Base-by-base conservation (phyloP, 2,113 vertebrate species). In the Cariama cristata region DNA sequence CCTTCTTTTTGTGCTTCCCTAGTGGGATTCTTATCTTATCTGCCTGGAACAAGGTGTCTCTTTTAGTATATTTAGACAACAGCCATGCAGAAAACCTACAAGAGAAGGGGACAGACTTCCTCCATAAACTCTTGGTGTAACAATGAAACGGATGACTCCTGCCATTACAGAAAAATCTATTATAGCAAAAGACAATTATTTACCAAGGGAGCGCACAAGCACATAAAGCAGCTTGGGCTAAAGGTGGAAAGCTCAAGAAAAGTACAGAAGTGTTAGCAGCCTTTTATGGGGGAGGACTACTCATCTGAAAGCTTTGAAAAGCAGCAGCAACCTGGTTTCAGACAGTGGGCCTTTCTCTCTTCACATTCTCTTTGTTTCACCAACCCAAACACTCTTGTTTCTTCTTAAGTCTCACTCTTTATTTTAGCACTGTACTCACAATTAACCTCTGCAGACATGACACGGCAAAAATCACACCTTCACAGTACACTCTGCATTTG, bases 141-240 rank as follows among this genome's bases (percentile, higher is more conserved):
- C 89, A 95, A 91, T 85, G 82, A 75, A 92, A 90, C 0, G 0
- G 80, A 82, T 79, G 77, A 75, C 77, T 93, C 80, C 66, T 79
- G 77, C 28, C 86, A 73, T 55, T 92, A 74, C 59, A 67, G 67
- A 94, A 94, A 76, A 76, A 96, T 66, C 72, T 86, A 85, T 56
- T 85, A 47, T 3, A 91, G 83, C 59, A 89, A 92, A 92, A 94
- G 91, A 85, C 91, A 96, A 81, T 89, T 86, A 91, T 88, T 96
- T 93, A 89, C 84, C 74, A 88, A 93, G 77, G 84, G 66, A 93
- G 71, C 19, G 3, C 80, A 53, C 28, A 72, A 79, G 74, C 62
- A 73, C 53, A 94, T 68, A 91, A 96, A 96, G 80, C 58, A 94
- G 63, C 67, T 59, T 86, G 38, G 28, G 38, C 33, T 90, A 84